Evolutionary conservation across 2,888 invertebrate species (phyloP).

Genomic region (Dascillus cervinus): DNA sequence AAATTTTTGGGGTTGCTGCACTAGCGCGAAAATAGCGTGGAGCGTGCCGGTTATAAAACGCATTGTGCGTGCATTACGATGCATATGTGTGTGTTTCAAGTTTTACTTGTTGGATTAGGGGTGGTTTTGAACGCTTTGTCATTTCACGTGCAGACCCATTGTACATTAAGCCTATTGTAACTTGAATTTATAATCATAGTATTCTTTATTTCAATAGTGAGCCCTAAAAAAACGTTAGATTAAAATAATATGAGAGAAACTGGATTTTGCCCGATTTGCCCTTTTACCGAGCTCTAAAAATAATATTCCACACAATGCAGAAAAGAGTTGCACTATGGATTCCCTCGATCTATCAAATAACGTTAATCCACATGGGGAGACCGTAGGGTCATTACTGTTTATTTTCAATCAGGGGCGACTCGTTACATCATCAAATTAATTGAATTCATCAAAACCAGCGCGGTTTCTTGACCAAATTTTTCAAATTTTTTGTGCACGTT

Average conservation of each 20-base stretch:
- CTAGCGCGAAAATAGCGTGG: conserved; percentile 19
- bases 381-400: no score
- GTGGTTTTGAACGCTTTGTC: conserved; percentile 41
- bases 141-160: conserved; percentile 38
- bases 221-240: not conserved
- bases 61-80: conserved; percentile 19
- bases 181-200: conserved; percentile 36
- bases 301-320: no score
- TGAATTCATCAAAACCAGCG: no score
- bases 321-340: no score
- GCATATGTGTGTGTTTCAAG: conserved; percentile 41
- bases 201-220: not conserved
- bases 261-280: no score
- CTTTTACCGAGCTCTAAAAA: no score
- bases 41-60: conserved; percentile 36
- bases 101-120: conserved; percentile 43
- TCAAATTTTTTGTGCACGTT: no score
- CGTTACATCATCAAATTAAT: no score
- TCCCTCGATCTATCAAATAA: no score
- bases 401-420: no score
- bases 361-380: no score
- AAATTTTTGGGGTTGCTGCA: conserved; percentile 4
- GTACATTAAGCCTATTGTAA: conserved; percentile 34
- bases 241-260: not conserved
- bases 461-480: no score